These are phyloP conservation scores for Temnothorax curvispinosus DNA, from an alignment of 1,140 invertebrate genomes.

Conservation along the genomic window DNA sequence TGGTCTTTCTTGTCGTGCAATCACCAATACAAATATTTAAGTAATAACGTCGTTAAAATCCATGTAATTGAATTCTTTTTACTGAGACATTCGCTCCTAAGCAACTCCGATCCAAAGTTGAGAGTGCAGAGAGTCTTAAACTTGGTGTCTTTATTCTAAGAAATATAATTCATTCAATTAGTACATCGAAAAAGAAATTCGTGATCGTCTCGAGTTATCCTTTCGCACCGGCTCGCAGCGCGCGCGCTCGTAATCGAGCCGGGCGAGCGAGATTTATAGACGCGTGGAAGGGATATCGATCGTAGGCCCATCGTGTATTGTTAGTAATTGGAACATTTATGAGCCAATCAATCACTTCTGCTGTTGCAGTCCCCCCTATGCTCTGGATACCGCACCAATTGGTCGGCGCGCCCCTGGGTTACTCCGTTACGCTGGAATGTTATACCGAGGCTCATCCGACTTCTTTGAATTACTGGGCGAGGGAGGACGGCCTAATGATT, in stretches of 20 bases:
- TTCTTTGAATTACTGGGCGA: constrained; percentile 96
- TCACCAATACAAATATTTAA: constrained; percentile 4
- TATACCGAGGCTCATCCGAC: constrained; percentile 96
- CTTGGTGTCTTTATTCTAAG: background rate
- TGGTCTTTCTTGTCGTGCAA: background rate
- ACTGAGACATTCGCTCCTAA: background rate
- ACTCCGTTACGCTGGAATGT: constrained; percentile 94
- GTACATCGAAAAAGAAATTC: background rate
- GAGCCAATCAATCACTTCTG: constrained; percentile 82
- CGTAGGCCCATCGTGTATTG: constrained; percentile 75
- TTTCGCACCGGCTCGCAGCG: background rate
- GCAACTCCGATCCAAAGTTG: background rate
- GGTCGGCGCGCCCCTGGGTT: constrained; percentile 92
- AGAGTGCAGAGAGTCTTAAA: background rate
- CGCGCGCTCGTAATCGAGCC: constrained; percentile 8
- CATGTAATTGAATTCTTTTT: background rate
- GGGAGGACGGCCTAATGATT: constrained; percentile 95
- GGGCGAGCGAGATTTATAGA: constrained; percentile 77
- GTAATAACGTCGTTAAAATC: background rate
- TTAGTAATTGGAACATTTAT: constrained; percentile 83
- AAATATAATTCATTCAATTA: background rate
- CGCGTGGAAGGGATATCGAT: constrained; percentile 75
- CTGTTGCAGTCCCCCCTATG: constrained; percentile 94
- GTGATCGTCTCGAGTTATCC: constrained; percentile 24
- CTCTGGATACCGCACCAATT: constrained; percentile 96